Conservation (phyloP, 1,140 invertebrate genomes). For the Batillaria attramentaria region DNA sequence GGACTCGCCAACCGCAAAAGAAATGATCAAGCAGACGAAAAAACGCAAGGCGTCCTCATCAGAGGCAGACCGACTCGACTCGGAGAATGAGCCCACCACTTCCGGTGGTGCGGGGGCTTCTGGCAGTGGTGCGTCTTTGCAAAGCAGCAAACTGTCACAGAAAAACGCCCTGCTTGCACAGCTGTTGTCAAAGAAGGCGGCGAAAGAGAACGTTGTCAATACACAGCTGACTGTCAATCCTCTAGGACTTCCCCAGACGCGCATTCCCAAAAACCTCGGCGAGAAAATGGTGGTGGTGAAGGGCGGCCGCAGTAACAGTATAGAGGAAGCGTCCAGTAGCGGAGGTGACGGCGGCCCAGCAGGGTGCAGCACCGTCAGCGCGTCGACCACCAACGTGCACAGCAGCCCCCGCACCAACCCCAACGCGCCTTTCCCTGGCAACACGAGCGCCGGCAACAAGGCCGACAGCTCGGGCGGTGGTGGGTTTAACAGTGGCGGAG, state of each 20-base stretch:
- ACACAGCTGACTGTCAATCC: constrained; percentile 59
- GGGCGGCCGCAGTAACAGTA: constrained; percentile 18
- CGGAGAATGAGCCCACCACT: constrained; percentile 51
- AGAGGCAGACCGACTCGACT: constrained; percentile 62
- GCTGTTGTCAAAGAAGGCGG: constrained; percentile 84
- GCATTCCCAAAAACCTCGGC: constrained; percentile 62
- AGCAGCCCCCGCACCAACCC: constrained; percentile 43
- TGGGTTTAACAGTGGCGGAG: background rate
- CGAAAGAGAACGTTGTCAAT: constrained; percentile 77
- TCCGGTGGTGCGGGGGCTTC: background rate
- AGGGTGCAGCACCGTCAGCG: constrained; percentile 20
- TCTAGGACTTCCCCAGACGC: constrained; percentile 60
- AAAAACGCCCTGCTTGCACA: constrained; percentile 91
- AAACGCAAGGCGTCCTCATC: constrained; percentile 53
- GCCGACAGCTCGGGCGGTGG: background rate
- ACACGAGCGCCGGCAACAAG: constrained; percentile 37
- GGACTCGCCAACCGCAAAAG: background rate
- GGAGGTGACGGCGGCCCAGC: constrained; percentile 10
- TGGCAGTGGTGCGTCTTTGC: background rate
- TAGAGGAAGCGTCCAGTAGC: constrained; percentile 27
- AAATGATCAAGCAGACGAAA: background rate
- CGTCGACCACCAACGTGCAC: constrained; percentile 25
- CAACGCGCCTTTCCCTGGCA: constrained; percentile 47
- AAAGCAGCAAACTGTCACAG: constrained; percentile 74
- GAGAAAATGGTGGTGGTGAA: constrained; percentile 53